Conservation (phyloP, 2,113 vertebrate genomes). For the Orycteropus afer region DNA sequence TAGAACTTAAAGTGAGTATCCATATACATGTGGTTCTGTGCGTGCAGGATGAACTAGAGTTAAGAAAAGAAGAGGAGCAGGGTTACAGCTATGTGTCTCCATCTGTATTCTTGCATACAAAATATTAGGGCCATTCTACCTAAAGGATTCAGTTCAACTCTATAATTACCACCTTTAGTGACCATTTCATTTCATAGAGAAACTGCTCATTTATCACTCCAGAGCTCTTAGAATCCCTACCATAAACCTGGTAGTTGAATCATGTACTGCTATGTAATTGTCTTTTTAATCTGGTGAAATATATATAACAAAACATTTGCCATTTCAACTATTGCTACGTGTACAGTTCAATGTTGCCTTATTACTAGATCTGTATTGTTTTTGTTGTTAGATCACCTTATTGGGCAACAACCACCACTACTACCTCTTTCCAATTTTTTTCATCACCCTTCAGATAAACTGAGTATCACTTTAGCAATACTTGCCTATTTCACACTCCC, state of each 20-base stretch:
- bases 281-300: background rate
- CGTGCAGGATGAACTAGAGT: background rate
- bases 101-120: background rate
- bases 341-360: too few species aligned
- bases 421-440: too few species aligned
- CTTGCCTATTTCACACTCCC: too few species aligned
- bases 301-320: too few species aligned
- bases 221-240: background rate
- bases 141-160: background rate
- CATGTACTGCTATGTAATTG: background rate
- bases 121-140: background rate
- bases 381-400: too few species aligned
- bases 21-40: rapidly evolving
- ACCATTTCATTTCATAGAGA: background rate
- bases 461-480: too few species aligned
- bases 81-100: background rate
- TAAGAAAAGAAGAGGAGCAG: background rate
- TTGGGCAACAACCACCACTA: too few species aligned
- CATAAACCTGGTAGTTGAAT: background rate
- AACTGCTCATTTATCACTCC: background rate
- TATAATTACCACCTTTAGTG: background rate
- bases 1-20: background rate
- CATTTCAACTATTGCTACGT: too few species aligned
- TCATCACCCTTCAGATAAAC: too few species aligned
- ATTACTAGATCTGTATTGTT: too few species aligned